Percentiles rank a stretch among this genome's conserved stretches.
Conservation (phyloP, 2,113 vertebrate species). For the Tauraco erythrolophus region DNA sequence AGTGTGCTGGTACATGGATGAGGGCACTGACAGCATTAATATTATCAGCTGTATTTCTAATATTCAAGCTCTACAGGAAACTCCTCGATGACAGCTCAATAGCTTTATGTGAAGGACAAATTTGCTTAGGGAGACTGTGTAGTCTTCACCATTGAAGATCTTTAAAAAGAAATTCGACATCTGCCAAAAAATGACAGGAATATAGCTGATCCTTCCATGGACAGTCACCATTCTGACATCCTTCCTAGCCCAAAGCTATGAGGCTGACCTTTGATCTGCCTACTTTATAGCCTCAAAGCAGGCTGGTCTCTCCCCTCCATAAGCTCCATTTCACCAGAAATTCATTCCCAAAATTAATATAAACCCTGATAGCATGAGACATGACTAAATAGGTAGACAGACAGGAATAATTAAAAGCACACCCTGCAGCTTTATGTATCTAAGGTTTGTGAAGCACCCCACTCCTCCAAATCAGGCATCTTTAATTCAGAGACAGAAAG, state of each 20-base stretch:
- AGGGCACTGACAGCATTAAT: background rate
- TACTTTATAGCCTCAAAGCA: background rate
- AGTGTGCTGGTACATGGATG: background rate
- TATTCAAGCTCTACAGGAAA: background rate
- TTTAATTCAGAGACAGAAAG: background rate
- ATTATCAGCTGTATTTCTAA: background rate
- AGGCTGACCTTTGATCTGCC: background rate
- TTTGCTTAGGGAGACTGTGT: background rate
- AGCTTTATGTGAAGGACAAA: background rate
- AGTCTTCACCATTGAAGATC: background rate
- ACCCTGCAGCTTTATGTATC: background rate
- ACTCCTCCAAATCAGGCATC: background rate
- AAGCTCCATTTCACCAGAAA: background rate
- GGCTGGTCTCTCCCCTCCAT: background rate
- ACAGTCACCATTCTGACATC: background rate
- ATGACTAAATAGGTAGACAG: background rate
- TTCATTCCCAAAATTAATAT: background rate
- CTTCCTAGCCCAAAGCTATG: background rate
- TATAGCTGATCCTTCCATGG: background rate
- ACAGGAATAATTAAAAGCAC: background rate
- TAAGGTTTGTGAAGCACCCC: background rate
- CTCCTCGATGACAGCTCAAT: background rate
- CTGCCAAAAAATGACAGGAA: background rate
- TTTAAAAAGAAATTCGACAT: constrained; percentile 6
- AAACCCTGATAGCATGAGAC: background rate